Base-by-base conservation (phyloP, 2,113 vertebrate species). In the Diglossa brunneiventris region DNA sequence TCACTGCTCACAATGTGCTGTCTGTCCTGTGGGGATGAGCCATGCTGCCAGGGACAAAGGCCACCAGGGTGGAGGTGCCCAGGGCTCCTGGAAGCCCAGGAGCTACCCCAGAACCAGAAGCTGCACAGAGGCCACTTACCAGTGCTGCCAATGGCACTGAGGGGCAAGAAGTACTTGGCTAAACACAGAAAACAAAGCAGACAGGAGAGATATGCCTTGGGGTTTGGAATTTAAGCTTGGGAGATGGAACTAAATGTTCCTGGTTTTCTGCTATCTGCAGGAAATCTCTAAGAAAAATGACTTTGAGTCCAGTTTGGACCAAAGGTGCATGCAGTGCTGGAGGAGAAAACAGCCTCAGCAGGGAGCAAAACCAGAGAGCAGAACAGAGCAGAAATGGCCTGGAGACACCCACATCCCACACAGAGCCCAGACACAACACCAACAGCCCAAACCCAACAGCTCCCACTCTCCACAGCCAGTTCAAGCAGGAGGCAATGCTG, bases 401-500 rank as follows among this genome's bases (percentile, higher is more conserved):
- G 53, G 82, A 76, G 49, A 61, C 41, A 31, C 6, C 15, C 31
- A 70, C 28, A 42, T 5, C 26, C 20, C 33, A 15, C 3, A 15
- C 42, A 26, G 70, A 11, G 22, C 61, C 41, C n/a, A 20, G 33
- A 46, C 28, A 8, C 63, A 91, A 16, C 28, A 9, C 1, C 61
- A 62, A n/a, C 16, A 75, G 35, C 83, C 33, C 31, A 26, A 55
- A 20, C 27, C 21, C 19, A 12, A 22, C 50, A 59, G 76, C 55
- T 81, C 63, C 63, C 22, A 1, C 22, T 27, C 22, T 49, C 50
- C 82, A 46, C 35, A 27, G 39, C 13, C 62, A 28, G 1, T 6
- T n/a, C 2, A 0, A 2, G 50, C 41, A 44, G 50, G 20, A 47
- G 37, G 39, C 64, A 19, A 15, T 0, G 15, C 10, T 56, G 63